phyloP scores from a whole-genome alignment of 2,888 invertebrate species.

The Epinotia demarniana region DNA sequence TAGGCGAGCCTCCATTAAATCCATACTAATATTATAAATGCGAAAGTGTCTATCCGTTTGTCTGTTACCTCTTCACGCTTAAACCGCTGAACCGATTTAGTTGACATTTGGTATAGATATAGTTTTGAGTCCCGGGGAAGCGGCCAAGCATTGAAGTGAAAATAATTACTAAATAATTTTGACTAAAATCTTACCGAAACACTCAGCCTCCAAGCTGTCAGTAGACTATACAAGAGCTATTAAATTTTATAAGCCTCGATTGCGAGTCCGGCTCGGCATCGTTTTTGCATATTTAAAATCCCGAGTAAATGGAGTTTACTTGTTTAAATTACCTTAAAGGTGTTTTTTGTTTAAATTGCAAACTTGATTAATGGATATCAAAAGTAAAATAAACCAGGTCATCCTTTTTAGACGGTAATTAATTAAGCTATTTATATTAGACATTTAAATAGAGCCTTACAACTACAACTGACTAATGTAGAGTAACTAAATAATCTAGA shows the following conservation, averaged over 20 bases:
- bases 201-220: neutral
- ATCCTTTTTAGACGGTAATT: neutral
- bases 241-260: slow-evolving; percentile 48
- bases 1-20: too few relatives aligned
- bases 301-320: slow-evolving; percentile 53
- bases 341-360: slow-evolving; percentile 45
- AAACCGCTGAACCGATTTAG: too few relatives aligned
- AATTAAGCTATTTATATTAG: neutral
- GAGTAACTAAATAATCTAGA: neutral
- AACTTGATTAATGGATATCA: slow-evolving; percentile 50
- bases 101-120: too few relatives aligned
- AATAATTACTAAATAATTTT: too few relatives aligned
- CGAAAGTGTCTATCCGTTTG: too few relatives aligned
- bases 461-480: too few relatives aligned
- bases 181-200: neutral
- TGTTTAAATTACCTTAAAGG: slow-evolving; percentile 51
- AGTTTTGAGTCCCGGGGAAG: too few relatives aligned
- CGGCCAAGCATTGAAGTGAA: too few relatives aligned
- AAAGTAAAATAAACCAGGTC: slow-evolving; percentile 6
- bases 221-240: slow-evolving; percentile 31
- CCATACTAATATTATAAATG: too few relatives aligned
- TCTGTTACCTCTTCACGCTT: too few relatives aligned
- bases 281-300: slow-evolving; percentile 53
- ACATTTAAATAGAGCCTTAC: too few relatives aligned
- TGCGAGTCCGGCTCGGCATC: slow-evolving; percentile 38